Conservation (phyloP, 2,888 invertebrate species). For the Dorcus parallelipipedus region DNA sequence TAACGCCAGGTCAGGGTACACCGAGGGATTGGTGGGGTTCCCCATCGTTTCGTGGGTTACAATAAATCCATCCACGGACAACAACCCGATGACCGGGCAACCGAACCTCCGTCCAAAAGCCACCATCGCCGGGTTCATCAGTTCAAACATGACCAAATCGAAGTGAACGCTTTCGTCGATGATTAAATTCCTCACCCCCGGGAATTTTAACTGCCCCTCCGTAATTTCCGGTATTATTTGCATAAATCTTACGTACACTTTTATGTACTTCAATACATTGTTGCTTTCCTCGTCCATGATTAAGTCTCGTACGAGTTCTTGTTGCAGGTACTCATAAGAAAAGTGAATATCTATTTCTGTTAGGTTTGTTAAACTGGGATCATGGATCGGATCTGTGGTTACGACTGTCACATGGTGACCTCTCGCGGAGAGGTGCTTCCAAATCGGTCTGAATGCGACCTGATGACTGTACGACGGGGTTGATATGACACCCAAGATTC, state of each 20-base stretch:
- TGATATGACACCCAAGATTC: slow-evolving; percentile 48
- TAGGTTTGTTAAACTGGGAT: slow-evolving; percentile 41
- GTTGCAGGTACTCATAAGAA: slow-evolving; percentile 32
- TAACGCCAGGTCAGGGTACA: slow-evolving; percentile 39
- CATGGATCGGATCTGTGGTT: slow-evolving; percentile 47
- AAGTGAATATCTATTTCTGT: slow-evolving; percentile 45
- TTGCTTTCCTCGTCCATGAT: slow-evolving; percentile 2
- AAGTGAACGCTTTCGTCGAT: slow-evolving; percentile 33
- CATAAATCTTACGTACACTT: neutral
- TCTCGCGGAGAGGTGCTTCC: slow-evolving; percentile 45
- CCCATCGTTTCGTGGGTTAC: slow-evolving; percentile 36
- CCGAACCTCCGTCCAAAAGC: slow-evolving; percentile 38
- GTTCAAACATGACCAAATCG: slow-evolving; percentile 41
- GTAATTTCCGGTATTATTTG: slow-evolving; percentile 1
- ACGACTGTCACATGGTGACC: slow-evolving; percentile 51
- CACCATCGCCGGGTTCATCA: slow-evolving; percentile 30
- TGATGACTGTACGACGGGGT: slow-evolving; percentile 53
- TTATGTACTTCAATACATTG: slow-evolving; percentile 4
- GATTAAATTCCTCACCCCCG: slow-evolving; percentile 36
- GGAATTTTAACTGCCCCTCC: slow-evolving; percentile 22
- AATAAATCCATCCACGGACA: slow-evolving; percentile 35
- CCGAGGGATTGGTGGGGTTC: slow-evolving; percentile 39
- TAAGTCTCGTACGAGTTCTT: slow-evolving; percentile 19
- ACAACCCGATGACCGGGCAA: slow-evolving; percentile 39
- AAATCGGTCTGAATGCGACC: slow-evolving; percentile 47